Evolutionary conservation across 2,113 vertebrate species (phyloP), one percentile per base, ranked within the genome.

Genomic region (Suncus etruscus): DNA sequence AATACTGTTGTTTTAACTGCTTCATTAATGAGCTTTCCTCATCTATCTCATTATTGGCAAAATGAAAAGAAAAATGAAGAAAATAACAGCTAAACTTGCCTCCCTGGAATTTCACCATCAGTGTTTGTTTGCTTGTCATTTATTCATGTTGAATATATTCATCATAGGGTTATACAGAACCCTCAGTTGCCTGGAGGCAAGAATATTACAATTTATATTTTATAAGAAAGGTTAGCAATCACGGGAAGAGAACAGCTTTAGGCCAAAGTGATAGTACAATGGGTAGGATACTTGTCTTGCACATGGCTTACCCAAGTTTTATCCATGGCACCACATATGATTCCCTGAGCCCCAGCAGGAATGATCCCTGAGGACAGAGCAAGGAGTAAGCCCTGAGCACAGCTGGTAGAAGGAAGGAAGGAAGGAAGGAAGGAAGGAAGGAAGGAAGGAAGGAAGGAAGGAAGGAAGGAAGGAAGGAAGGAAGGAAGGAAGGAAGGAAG

Each of bases 191-290:
- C 88, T 76, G 50, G 86, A 86, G 88, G 94, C 94, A 93, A 92
- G 74, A 88, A 91, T 74, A 74, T 94, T 90, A 91, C 79, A 93
- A 87, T 92, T 95, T 79, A 74, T 83, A 86, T 92, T 95, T 95
- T 84, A 94, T 95, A 95, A 93, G n/a, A 90, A 91, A 94, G 90
- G 25, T 93, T 83, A 94, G 88, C 88, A 81, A 39, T 86, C 82
- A 94, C 90, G 91, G 90, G 88, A 84, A 48, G 91, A 77, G 66
- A 91, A 90, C 93, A 11, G 87, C 92, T 54, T 54, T 54, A 54
- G 54, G 54, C 10, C 18, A 14, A 16, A 54, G 18, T 16, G 12
- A 54, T 16, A 54, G 54, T 54, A 54, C 54, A 54, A 16, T 16
- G 12, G 12, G 18, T 11, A 54, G 18, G 11, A 16, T 16, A 54